Percentiles rank a stretch among this genome's conserved stretches.
Conservation (phyloP, 2,113 vertebrate genomes). For the Chaetura pelagica region DNA sequence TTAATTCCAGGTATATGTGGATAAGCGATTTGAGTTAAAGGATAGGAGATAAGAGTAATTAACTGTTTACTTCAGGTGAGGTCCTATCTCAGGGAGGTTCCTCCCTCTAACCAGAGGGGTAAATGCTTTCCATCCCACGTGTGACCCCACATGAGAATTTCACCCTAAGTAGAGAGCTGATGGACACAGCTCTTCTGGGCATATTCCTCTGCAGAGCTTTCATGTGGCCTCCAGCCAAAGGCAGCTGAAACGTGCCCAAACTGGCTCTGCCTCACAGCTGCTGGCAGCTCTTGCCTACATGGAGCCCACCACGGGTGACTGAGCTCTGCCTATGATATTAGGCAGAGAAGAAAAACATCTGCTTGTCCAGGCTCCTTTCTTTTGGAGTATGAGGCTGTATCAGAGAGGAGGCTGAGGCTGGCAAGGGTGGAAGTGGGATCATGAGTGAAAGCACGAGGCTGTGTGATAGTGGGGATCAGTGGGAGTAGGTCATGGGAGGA, state of each 20-base stretch:
- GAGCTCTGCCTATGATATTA: not conserved
- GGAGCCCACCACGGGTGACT: not conserved
- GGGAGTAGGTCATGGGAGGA: not conserved
- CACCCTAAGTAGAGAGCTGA: not conserved
- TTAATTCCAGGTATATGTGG: not conserved
- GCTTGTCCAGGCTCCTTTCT: not conserved
- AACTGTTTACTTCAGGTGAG: not conserved
- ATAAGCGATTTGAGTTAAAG: not conserved
- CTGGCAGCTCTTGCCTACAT: constrained; percentile 17
- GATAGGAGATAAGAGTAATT: not conserved
- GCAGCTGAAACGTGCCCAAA: not conserved
- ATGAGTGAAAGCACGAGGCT: rapidly evolving
- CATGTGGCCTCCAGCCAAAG: not conserved
- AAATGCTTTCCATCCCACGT: not conserved
- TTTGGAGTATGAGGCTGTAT: not conserved
- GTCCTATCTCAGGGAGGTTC: not conserved
- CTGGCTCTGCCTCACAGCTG: constrained; percentile 11
- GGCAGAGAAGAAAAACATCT: constrained; percentile 9
- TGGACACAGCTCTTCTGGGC: not conserved
- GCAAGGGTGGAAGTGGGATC: not conserved
- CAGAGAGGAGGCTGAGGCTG: not conserved
- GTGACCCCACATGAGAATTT: not conserved
- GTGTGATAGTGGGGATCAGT: rapidly evolving
- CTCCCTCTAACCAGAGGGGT: not conserved
- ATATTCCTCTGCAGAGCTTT: not conserved